These are phyloP conservation scores for Cotesia typhae DNA, from an alignment of 1,140 invertebrate genomes.

Conservation along the genomic window DNA sequence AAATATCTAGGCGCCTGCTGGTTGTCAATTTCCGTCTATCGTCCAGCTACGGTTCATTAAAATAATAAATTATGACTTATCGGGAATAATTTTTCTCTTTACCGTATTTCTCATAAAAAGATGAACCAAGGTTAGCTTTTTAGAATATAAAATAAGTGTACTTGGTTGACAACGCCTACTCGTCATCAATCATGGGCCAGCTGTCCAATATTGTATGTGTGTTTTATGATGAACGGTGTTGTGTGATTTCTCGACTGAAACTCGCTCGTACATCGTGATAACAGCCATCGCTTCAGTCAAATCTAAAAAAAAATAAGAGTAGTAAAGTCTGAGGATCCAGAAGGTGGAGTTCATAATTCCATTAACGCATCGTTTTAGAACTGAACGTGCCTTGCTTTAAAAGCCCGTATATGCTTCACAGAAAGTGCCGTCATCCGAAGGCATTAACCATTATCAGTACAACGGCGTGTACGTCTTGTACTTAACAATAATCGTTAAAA, in stretches of 20 bases:
- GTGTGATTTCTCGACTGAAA: conserved; percentile 4
- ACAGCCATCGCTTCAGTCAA: background rate
- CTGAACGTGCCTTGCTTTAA: background rate
- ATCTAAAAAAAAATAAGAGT: background rate
- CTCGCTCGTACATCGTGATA: background rate
- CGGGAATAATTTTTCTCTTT: background rate
- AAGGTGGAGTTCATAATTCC: conserved; percentile 38
- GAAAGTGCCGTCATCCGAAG: no score
- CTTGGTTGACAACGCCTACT: conserved; percentile 12
- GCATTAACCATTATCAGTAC: no score
- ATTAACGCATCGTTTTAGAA: conserved; percentile 26
- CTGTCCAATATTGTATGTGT: conserved; percentile 29
- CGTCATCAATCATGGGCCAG: conserved; percentile 38
- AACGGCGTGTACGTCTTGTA: no score
- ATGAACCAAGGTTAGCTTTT: background rate
- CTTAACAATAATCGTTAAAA: no score
- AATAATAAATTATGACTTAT: background rate
- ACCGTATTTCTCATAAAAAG: no score
- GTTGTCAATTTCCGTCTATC: conserved; percentile 48
- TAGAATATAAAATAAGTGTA: background rate
- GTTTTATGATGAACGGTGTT: background rate
- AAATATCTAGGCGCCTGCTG: conserved; percentile 49
- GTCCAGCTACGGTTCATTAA: conserved; percentile 14
- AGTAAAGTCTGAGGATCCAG: background rate
- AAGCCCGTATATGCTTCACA: background rate